Base-by-base conservation (phyloP, 2,797 vertebrate genomes). In the Petrocephalus schoutedeni region DNA sequence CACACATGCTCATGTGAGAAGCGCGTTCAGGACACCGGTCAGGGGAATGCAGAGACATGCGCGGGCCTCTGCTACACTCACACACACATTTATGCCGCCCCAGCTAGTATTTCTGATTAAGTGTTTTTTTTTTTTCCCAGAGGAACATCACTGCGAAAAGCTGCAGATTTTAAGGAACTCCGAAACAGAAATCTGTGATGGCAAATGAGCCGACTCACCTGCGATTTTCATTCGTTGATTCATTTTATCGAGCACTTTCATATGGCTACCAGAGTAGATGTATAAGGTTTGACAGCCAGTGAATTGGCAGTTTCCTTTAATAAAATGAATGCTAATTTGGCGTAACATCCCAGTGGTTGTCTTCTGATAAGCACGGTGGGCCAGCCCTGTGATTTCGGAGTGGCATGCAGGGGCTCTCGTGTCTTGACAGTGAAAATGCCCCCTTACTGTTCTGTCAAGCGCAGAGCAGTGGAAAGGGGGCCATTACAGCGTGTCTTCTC, bases 401-500 rank as follows among this genome's bases (percentile, higher is more conserved):
- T 54, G 23, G 54, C 53, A 23, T 8, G 54, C 64, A 8, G 23
- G 7, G 84, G 14, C 54, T 57, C 3, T 12, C 16, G 36, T 32
- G 32, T 53, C 86, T 53, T 28, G 59, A 86, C 59, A 74, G 49
- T 71, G 87, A 83, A 88, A 84, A 54, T 74, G 59, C 74, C 77
- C n/a, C 8, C 77, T 21, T 64, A 51, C 58, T 77, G 61, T 49
- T 86, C 85, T 86, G 85, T 86, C 57, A 64, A n/a, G 41, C 1
- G 6, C 32, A 41, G 28, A n/a, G 23, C 56, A 58, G 28, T 54
- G 54, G 53, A 59, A 56, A 58, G 19, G 53, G 23, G 21, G 54
- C 16, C 16, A 36, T 58, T 41, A 58, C 53, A 12, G 21, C n/a
- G 45, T 59, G 16, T 36, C 36, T 87, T 12, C 94, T 91, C 91